Evolutionary conservation across 2,888 invertebrate species (phyloP).

Genomic region (Torymus texanus): DNA sequence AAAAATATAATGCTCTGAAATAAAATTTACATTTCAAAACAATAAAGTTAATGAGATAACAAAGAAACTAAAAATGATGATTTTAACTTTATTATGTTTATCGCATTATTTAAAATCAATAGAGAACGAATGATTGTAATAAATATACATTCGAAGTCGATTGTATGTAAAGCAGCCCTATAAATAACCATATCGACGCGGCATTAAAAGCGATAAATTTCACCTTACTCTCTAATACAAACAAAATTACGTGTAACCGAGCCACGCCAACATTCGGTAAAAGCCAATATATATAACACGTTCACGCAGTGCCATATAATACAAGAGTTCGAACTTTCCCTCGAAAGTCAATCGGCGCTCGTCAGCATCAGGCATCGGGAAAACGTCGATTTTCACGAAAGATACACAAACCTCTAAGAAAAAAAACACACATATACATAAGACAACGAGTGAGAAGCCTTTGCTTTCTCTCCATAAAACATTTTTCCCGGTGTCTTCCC

Average conservation of each 20-base stretch:
- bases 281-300: too few relatives aligned
- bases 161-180: neutral
- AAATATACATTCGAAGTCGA: too few relatives aligned
- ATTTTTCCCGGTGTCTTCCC: slow-evolving; percentile 55
- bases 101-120: too few relatives aligned
- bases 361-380: neutral
- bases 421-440: neutral
- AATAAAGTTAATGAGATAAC: too few relatives aligned
- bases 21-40: too few relatives aligned
- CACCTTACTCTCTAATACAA: too few relatives aligned
- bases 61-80: too few relatives aligned
- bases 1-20: too few relatives aligned
- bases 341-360: slow-evolving; percentile 1
- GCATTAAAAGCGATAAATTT: neutral
- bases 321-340: slow-evolving; percentile 28
- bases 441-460: slow-evolving; percentile 61
- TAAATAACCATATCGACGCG: neutral
- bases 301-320: neutral
- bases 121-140: too few relatives aligned
- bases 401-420: slow-evolving; percentile 53
- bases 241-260: slow-evolving; percentile 16
- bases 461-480: slow-evolving; percentile 68
- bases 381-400: slow-evolving; percentile 58
- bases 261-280: neutral
- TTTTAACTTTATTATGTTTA: too few relatives aligned